A percentile compares a stretch with the other conserved stretches of the same genome.
These are phyloP conservation scores for Mythimna loreyi DNA, from an alignment of 2,888 invertebrate species.

Conservation along the genomic window DNA sequence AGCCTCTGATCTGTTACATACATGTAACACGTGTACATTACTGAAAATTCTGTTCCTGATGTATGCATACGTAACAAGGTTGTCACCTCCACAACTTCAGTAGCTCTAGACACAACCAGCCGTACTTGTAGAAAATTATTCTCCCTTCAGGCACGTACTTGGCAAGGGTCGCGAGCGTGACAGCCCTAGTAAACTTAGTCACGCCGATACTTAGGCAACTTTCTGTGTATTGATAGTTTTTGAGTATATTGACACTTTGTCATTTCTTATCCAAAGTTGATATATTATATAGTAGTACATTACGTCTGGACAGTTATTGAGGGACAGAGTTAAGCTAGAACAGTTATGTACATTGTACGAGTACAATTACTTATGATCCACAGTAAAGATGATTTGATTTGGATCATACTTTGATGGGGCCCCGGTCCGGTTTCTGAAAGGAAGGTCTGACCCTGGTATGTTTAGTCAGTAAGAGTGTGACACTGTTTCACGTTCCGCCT, in stretches of 20 bases:
- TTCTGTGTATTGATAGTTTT: slow-evolving; percentile 29
- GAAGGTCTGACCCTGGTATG: no score
- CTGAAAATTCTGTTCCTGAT: no score
- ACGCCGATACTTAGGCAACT: slow-evolving; percentile 33
- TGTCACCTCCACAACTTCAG: neutral
- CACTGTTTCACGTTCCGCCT: no score
- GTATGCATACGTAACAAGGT: neutral
- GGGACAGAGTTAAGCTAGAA: neutral
- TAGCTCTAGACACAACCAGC: neutral
- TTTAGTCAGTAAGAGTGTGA: no score
- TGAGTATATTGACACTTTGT: slow-evolving; percentile 10
- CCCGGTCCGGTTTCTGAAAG: no score
- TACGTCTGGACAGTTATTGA: slow-evolving; percentile 3
- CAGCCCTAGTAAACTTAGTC: slow-evolving; percentile 35
- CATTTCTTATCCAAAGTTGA: slow-evolving; percentile 7
- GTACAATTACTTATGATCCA: no score
- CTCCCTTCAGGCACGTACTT: slow-evolving; percentile 44
- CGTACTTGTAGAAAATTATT: slow-evolving; percentile 35
- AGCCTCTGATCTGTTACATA: no score
- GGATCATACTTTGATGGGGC: no score
- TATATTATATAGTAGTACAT: neutral
- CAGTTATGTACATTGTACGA: no score
- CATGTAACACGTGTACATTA: no score
- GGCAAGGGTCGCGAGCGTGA: slow-evolving; percentile 39
- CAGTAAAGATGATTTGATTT: no score